Conservation (phyloP, 2,888 invertebrate species). For the Thysanoteuthis rhombus region DNA sequence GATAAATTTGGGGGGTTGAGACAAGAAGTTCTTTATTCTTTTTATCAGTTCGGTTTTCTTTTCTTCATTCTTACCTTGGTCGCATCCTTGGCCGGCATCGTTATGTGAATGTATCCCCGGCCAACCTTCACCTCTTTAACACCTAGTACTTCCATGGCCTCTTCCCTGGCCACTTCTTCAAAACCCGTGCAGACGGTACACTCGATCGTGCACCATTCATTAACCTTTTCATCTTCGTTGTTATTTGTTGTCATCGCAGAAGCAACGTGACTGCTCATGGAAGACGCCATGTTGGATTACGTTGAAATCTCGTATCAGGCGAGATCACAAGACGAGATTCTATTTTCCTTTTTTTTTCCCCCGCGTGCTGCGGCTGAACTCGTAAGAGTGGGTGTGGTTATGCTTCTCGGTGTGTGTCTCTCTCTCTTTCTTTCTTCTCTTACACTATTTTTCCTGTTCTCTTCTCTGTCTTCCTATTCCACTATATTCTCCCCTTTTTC, state of each 20-base stretch:
- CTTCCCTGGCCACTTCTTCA: slow-evolving; percentile 66
- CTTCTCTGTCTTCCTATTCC: background rate
- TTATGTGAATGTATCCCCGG: slow-evolving; percentile 62
- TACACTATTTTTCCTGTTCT: background rate
- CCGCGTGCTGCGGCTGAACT: background rate
- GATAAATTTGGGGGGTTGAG: no score
- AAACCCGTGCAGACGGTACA: slow-evolving; percentile 69
- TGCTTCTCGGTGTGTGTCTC: background rate
- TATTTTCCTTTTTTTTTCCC: background rate
- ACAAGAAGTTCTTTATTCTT: background rate
- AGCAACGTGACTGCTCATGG: slow-evolving; percentile 41
- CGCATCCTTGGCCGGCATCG: slow-evolving; percentile 46
- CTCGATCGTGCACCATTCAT: slow-evolving; percentile 61
- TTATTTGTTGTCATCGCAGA: background rate
- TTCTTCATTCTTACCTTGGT: slow-evolving; percentile 46
- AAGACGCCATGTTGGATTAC: slow-evolving; percentile 54
- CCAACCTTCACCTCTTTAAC: slow-evolving; percentile 42
- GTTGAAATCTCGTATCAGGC: slow-evolving; percentile 28
- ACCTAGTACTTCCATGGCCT: slow-evolving; percentile 63
- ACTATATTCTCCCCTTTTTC: no score
- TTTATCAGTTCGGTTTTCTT: background rate
- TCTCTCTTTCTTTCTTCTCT: background rate
- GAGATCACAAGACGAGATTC: slow-evolving; percentile 43
- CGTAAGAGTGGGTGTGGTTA: background rate
- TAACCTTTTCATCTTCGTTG: slow-evolving; percentile 17